phyloP scores from a whole-genome alignment of 2,797 vertebrate genomes.

The Sebastes hubbsi region DNA sequence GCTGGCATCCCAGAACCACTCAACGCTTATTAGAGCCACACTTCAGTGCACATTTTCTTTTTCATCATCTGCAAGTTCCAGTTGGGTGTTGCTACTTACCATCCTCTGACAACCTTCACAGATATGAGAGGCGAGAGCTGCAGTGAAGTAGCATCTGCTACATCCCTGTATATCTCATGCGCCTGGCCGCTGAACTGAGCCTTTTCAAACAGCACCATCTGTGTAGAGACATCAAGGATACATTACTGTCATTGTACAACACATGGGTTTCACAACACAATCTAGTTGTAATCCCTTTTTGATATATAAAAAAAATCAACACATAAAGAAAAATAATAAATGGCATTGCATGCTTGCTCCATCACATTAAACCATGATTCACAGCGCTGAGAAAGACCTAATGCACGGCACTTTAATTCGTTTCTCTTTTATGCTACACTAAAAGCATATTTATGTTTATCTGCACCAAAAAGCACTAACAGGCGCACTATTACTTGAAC shows the following conservation, averaged over 20 bases:
- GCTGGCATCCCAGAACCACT: background rate
- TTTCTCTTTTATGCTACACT: background rate
- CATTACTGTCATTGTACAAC: background rate
- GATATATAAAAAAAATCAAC: background rate
- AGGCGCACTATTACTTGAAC: background rate
- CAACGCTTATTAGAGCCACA: conserved; percentile 14
- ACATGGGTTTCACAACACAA: background rate
- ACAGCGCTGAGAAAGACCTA: background rate
- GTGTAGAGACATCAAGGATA: conserved; percentile 23
- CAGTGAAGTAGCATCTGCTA: conserved; percentile 86
- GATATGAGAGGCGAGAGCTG: conserved; percentile 86
- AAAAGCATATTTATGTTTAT: background rate
- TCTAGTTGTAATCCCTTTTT: background rate
- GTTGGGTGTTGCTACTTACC: conserved; percentile 81
- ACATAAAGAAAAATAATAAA: background rate
- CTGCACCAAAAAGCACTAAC: background rate
- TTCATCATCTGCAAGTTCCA: background rate
- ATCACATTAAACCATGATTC: conserved; percentile 13
- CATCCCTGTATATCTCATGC: conserved; percentile 87
- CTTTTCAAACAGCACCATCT: conserved; percentile 90
- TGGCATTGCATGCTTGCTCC: background rate
- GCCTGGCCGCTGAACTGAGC: conserved; percentile 77
- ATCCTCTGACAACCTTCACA: conserved; percentile 91
- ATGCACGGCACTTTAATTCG: background rate
- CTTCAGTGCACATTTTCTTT: background rate